Evolutionary conservation across 2,888 invertebrate species (phyloP), one percentile per base, ranked within the genome.

Genomic region (Hyles lineata): DNA sequence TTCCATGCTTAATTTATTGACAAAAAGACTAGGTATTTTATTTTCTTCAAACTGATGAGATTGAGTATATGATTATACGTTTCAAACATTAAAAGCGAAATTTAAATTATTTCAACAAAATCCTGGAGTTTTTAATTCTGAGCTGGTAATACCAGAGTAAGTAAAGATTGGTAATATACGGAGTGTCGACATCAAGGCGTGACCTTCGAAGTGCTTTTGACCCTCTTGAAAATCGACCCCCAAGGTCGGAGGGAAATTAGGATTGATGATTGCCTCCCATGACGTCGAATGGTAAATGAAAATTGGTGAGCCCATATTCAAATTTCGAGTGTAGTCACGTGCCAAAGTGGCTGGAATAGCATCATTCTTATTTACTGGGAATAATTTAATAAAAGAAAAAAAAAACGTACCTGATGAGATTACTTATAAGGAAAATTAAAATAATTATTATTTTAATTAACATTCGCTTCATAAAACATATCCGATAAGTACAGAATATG

Each of bases 131-230:
- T 35, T 21, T 1, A 35, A 43, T 35, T n/a, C 43, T 21, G n/a
- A 55, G 52, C 32, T 72, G 32, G 63, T 62, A 72, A 72, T 29
- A 15, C 55, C 17, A 8, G 43, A 62, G 25, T 62, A 72, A 63
- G 52, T 72, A 62, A 72, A 72, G 71, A 72, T 63, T 52, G 71
- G 62, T 63, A 63, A 72, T 72, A 72, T 63, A 63, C 62, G 62
- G 52, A 63, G 62, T 52, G 62, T 35, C 71, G 71, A 52, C 62
- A 71, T 52, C 71, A 55, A 52, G 71, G 15, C n/a, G 32, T 55
- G 71, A 72, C 63, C 71, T 55, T 52, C 25, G 1, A 19, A 72
- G 71, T 55, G 62, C 58, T 50, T 70, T 52, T 70, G 70, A 73
- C 72, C 70, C 69, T 52, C 25, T 50, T 59, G 67, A 67, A 25